Percentiles rank a stretch among this genome's conserved stretches.
Evolutionary conservation across 2,797 vertebrate genomes (phyloP).

Genomic region (Megalops cyprinoides): DNA sequence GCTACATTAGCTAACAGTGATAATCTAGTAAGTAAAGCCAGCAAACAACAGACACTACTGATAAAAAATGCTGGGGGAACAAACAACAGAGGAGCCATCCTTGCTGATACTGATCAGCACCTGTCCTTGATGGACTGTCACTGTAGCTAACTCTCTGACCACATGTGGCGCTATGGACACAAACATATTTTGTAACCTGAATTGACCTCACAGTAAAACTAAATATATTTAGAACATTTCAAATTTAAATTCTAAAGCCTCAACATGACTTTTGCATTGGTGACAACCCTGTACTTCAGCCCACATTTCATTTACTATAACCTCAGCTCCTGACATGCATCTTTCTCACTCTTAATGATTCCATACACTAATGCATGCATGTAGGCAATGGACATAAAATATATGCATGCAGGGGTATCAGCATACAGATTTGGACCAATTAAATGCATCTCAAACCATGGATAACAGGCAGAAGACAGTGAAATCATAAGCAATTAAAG

Average conservation of each 20-base stretch:
- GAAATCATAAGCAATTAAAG: too few species aligned
- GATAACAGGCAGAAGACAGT: not conserved
- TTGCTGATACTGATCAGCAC: not conserved
- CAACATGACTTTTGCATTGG: not conserved
- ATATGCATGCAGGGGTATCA: not conserved
- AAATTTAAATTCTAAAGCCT: not conserved
- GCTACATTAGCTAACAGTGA: too few species aligned
- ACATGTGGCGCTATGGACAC: not conserved
- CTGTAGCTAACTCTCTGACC: not conserved
- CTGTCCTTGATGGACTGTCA: not conserved
- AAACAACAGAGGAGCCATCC: not conserved
- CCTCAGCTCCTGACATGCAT: conserved; percentile 26
- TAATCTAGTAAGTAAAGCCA: too few species aligned
- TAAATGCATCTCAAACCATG: not conserved
- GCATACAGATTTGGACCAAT: not conserved
- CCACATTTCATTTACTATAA: not conserved
- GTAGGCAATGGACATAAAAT: not conserved
- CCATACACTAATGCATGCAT: not conserved
- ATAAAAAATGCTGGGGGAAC: too few species aligned
- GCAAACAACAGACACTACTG: too few species aligned
- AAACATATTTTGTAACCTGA: not conserved
- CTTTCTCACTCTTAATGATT: conserved; percentile 39
- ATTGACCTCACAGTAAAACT: not conserved
- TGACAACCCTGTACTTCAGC: not conserved
- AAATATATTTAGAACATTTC: not conserved